Base-by-base conservation (phyloP, 37 sponge, comb jelly and placozoan species). In the Halisarca cf. caerulea region DNA sequence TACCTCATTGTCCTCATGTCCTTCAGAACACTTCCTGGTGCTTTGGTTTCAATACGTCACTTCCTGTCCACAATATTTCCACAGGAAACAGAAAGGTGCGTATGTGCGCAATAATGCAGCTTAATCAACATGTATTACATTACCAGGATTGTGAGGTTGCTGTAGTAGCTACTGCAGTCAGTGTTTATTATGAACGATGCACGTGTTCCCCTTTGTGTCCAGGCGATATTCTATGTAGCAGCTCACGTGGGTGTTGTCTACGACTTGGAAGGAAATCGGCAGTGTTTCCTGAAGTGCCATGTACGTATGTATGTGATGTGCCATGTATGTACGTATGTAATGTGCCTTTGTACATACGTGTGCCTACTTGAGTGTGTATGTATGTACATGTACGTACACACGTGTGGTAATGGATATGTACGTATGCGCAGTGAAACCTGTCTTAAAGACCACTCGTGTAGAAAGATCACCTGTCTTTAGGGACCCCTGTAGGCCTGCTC, bases 161-260 rank as follows among this genome's bases (percentile, higher is more conserved):
- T n/a, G n/a, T n/a, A n/a, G n/a, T n/a, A n/a, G n/a, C n/a, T n/a
- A n/a, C n/a, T n/a, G n/a, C n/a, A n/a, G n/a, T n/a, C n/a, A n/a
- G n/a, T n/a, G n/a, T n/a, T n/a, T n/a, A n/a, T n/a, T n/a, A n/a
- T n/a, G n/a, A n/a, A n/a, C n/a, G n/a, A n/a, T n/a, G n/a, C n/a
- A n/a, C n/a, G n/a, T n/a, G n/a, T n/a, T n/a, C n/a, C n/a, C 69
- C 42, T 42, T 39, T 5, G n/a, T 69, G 2, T 51, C 2, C 69
- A 97, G 94, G 83, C 95, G 79, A 73, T 97, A 53, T 94, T 95
- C 64, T 97, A 97, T 82, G 88, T 80, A 6, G 70, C 88, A 35
- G 89, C 83, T 40, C 98, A 97, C 83, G 92, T 88, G 84, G 98
- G 93, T 11, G 87, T 97, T 33, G 54, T 97, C 47, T 89, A 87